A percentile compares a stretch with the other conserved stretches of the same genome.
phyloP scores from a whole-genome alignment of 2,113 vertebrate species.

The Sinocyclocheilus rhinocerous region DNA sequence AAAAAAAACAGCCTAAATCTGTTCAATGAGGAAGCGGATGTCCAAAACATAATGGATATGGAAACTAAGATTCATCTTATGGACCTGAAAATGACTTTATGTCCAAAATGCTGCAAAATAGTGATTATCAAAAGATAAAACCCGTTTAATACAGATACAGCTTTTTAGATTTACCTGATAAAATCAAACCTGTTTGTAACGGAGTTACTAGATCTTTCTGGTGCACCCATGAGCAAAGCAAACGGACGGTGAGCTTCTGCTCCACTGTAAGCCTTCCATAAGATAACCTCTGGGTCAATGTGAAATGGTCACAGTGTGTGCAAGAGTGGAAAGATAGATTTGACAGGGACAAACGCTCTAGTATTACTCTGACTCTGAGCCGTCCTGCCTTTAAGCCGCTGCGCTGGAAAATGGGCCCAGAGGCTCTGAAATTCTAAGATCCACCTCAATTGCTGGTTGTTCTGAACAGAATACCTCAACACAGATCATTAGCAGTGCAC shows the following conservation, averaged over 20 bases:
- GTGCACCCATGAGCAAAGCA: conserved; percentile 43
- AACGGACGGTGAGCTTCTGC: conserved; percentile 36
- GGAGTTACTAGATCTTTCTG: conserved; percentile 33
- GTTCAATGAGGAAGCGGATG: background rate
- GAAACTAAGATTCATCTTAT: background rate
- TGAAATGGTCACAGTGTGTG: conserved; percentile 45
- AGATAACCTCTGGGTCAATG: conserved; percentile 56
- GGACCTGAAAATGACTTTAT: background rate
- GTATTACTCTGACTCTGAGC: conserved; percentile 10
- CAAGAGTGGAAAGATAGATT: conserved; percentile 43
- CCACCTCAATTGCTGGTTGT: conserved; percentile 12
- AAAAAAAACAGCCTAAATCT: background rate
- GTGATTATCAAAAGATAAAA: conserved; percentile 35
- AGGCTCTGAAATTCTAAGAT: conserved; percentile 23
- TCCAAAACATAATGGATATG: background rate
- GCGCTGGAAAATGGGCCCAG: conserved; percentile 15
- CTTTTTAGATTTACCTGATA: conserved; percentile 47
- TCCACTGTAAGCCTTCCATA: conserved; percentile 47
- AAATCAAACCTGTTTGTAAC: conserved; percentile 48
- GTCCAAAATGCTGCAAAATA: conserved; percentile 27
- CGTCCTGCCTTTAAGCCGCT: conserved; percentile 19
- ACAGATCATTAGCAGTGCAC: background rate
- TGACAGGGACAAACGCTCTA: conserved; percentile 11
- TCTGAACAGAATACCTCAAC: conserved; percentile 16
- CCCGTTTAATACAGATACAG: conserved; percentile 32